Percentiles rank a stretch among this genome's conserved stretches.
Conservation (phyloP, 92 coral and sea anemone genomes). For the Blastomussa wellsi region DNA sequence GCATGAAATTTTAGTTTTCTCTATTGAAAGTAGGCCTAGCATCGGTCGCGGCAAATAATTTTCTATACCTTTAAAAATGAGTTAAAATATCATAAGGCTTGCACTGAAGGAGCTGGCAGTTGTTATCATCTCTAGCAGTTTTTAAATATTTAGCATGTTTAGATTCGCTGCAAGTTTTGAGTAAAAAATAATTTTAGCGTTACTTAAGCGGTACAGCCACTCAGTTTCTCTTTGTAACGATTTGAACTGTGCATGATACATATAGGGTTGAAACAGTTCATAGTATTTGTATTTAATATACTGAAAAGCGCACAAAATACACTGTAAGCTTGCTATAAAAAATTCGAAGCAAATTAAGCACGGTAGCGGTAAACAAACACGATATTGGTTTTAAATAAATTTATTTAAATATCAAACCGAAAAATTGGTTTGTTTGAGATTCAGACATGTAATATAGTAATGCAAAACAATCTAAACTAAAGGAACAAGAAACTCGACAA, state of each 20-base stretch:
- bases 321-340: too few species aligned
- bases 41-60: not conserved
- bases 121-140: too few species aligned
- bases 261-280: too few species aligned
- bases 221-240: not conserved
- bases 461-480: not conserved
- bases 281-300: too few species aligned
- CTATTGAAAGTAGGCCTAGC: not conserved
- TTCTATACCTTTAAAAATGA: not conserved
- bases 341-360: not conserved
- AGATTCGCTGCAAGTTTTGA: too few species aligned
- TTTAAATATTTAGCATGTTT: too few species aligned
- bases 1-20: not conserved
- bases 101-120: too few species aligned
- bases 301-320: too few species aligned
- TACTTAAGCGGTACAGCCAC: not conserved
- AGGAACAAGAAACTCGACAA: not conserved
- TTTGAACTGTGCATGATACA: too few species aligned
- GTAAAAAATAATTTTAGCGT: too few species aligned
- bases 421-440: not conserved
- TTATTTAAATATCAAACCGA: not conserved
- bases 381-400: not conserved
- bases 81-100: not conserved
- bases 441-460: not conserved
- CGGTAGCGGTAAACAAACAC: not conserved